These are phyloP conservation scores for Hypomecis punctinalis DNA, from an alignment of 2,888 invertebrate genomes.

Conservation along the genomic window DNA sequence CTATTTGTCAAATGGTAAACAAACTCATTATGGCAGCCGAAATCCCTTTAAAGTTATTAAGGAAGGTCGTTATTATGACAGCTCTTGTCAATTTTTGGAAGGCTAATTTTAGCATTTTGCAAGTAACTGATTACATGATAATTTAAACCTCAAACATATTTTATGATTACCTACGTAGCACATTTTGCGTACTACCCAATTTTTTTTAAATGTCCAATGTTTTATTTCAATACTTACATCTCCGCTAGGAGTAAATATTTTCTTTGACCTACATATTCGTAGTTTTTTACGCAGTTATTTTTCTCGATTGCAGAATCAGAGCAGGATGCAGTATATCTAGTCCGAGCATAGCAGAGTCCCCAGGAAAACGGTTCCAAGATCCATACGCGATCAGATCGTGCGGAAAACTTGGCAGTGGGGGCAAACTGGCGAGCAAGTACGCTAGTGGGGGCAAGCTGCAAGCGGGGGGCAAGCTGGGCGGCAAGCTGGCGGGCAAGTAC, in stretches of 20 bases:
- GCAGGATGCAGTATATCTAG: constrained; percentile 80
- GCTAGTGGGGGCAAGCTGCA: constrained; percentile 74
- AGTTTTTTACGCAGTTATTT: background rate
- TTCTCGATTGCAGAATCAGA: constrained; percentile 66
- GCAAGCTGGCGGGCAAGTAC: constrained; percentile 77
- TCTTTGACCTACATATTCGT: too few species aligned
- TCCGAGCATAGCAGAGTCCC: constrained; percentile 69
- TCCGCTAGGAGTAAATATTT: too few species aligned
- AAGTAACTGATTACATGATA: constrained; percentile 12
- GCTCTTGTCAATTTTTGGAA: constrained; percentile 3
- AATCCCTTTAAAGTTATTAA: constrained; percentile 19
- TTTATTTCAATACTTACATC: too few species aligned
- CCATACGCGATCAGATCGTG: constrained; percentile 70
- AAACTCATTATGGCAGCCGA: constrained; percentile 31
- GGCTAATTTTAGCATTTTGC: constrained; percentile 11
- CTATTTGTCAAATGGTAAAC: constrained; percentile 31
- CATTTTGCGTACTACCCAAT: too few species aligned
- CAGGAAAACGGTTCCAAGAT: constrained; percentile 75
- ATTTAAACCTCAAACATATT: background rate
- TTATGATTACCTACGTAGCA: too few species aligned
- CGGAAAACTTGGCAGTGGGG: constrained; percentile 72
- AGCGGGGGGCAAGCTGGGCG: constrained; percentile 70
- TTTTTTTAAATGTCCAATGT: too few species aligned
- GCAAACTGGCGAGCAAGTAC: constrained; percentile 75
- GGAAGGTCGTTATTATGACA: constrained; percentile 6